phyloP scores from a whole-genome alignment of 2,113 vertebrate genomes.

The Verasper variegatus region DNA sequence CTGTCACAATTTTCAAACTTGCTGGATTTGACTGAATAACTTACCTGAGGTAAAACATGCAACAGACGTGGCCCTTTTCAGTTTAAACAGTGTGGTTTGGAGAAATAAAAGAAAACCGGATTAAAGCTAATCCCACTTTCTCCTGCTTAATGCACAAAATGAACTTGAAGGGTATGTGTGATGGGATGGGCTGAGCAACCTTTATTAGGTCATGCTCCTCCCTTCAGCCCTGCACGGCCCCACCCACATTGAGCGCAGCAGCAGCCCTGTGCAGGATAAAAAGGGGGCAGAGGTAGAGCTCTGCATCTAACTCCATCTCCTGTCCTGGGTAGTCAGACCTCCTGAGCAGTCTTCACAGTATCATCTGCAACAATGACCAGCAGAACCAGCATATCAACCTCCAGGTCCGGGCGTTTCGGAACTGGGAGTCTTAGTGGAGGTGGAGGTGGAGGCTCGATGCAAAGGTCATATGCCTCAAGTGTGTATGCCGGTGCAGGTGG shows the following conservation, averaged over 20 bases:
- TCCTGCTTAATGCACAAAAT: not conserved
- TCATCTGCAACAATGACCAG: not conserved
- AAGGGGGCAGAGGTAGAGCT: conserved; percentile 28
- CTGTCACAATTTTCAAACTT: conserved; percentile 2
- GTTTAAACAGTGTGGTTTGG: not conserved
- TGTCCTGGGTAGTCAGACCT: conserved; percentile 51
- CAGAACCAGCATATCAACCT: no score
- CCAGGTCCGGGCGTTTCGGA: not conserved
- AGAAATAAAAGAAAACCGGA: conserved; percentile 10
- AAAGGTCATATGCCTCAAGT: conserved; percentile 43
- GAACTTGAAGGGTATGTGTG: conserved; percentile 3
- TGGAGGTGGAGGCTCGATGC: not conserved
- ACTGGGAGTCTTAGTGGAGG: not conserved
- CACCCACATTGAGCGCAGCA: conserved; percentile 45
- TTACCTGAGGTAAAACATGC: conserved; percentile 14
- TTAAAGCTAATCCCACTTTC: conserved; percentile 10
- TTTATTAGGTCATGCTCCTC: conserved; percentile 43
- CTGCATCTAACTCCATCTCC: conserved; percentile 59
- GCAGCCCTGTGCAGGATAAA: conserved; percentile 68
- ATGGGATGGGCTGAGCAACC: conserved; percentile 17
- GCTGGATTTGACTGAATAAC: conserved; percentile 23
- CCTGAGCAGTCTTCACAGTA: conserved; percentile 44
- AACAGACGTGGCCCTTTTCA: not conserved
- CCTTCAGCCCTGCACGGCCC: conserved; percentile 18
- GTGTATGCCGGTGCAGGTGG: conserved; percentile 69